These are phyloP conservation scores for Caradrina kadenii DNA, from an alignment of 2,888 invertebrate species.

Conservation along the genomic window DNA sequence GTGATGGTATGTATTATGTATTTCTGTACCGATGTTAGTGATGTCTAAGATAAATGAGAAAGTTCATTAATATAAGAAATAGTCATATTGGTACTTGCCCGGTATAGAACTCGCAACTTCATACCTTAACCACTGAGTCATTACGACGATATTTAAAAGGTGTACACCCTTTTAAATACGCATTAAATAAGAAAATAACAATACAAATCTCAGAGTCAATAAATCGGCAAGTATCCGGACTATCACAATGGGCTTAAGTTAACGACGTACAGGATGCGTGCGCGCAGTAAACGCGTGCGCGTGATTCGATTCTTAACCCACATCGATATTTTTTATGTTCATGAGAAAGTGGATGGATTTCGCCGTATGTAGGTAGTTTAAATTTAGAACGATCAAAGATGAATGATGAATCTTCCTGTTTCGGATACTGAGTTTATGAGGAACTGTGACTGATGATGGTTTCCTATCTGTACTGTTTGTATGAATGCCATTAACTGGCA, in stretches of 20 bases:
- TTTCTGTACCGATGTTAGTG: too few species aligned
- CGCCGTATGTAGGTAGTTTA: constrained; percentile 31
- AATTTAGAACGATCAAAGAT: constrained; percentile 41
- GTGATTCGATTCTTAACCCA: constrained; percentile 68
- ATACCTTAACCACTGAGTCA: too few species aligned
- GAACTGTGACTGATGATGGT: constrained; percentile 1
- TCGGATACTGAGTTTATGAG: constrained; percentile 24
- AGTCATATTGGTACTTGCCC: too few species aligned
- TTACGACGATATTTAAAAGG: not conserved
- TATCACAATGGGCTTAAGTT: constrained; percentile 52
- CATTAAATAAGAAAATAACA: constrained; percentile 36
- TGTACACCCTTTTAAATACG: constrained; percentile 20
- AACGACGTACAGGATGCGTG: constrained; percentile 58
- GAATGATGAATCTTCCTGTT: constrained; percentile 40
- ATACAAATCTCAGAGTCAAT: constrained; percentile 37
- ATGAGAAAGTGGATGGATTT: constrained; percentile 56
- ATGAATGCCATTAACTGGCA: constrained; percentile 1
- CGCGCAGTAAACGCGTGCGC: constrained; percentile 63
- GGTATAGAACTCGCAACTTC: too few species aligned
- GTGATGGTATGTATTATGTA: too few species aligned
- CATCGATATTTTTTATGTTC: constrained; percentile 61
- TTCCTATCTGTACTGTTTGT: constrained; percentile 4
- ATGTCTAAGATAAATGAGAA: too few species aligned
- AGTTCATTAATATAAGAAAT: too few species aligned
- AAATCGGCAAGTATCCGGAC: constrained; percentile 57